phyloP scores from a whole-genome alignment of 2,113 vertebrate species.

The Bambusicola thoracicus region DNA sequence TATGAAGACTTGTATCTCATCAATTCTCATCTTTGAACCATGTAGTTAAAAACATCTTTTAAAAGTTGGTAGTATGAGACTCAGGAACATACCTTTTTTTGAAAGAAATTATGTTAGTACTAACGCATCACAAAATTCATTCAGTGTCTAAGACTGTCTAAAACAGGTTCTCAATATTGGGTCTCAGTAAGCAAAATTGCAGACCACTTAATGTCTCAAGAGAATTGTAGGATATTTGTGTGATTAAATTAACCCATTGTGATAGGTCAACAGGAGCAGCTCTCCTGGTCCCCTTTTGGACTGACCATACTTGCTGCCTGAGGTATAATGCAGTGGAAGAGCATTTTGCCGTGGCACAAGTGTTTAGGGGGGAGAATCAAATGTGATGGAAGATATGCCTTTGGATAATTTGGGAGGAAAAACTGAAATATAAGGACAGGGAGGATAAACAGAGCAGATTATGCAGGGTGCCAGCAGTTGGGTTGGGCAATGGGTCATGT shows the following conservation, averaged over 20 bases:
- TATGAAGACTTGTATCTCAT: no score
- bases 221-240: neutral
- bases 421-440: neutral
- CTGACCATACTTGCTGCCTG: neutral
- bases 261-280: neutral
- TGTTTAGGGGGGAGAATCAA: neutral
- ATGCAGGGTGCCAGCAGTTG: fast-evolving
- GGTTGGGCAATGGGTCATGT: no score
- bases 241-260: neutral
- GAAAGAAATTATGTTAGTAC: neutral
- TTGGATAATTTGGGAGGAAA: neutral
- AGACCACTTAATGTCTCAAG: neutral
- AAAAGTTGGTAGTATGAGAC: neutral
- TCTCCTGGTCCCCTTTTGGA: neutral
- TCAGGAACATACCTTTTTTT: neutral
- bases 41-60: neutral
- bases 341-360: fast-evolving
- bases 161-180: neutral
- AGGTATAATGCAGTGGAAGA: neutral
- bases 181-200: neutral
- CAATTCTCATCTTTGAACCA: neutral
- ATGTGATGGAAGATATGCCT: neutral
- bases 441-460: neutral
- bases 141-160: neutral
- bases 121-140: neutral